Evolutionary conservation across 2,797 vertebrate species (phyloP), one percentile per base, ranked within the genome.

Genomic region (Mastacembelus armatus): DNA sequence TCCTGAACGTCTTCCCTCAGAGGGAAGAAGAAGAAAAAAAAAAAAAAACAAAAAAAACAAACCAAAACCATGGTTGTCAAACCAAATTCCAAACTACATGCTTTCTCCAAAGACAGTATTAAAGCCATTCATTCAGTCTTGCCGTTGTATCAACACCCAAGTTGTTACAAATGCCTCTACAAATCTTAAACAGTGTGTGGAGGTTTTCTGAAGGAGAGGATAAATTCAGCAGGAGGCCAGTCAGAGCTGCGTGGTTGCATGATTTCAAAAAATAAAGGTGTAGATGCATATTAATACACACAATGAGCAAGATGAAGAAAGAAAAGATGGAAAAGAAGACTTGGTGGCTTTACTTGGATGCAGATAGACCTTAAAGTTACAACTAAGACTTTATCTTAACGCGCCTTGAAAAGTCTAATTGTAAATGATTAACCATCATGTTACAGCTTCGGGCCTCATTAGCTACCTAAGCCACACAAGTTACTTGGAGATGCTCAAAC

Each of bases 261-360:
- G 57, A 51, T 30, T 61, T 36, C 2, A 39, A 56, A 66, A n/a
- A 82, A 58, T 62, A 32, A 64, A 65, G 21, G 39, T 62, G 45
- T 16, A 58, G 60, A 70, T 85, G 71, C 63, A 82, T 83, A 81
- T 81, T 83, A 57, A 85, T 38, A 54, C 39, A 40, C n/a, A 59
- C 16, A 71, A 50, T 16, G 43, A 39, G 59, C 69, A n/a, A n/a
- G n/a, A n/a, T n/a, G 76, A 47, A 22, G 27, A 51, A 39, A 14
- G 40, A 51, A 65, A n/a, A 16, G 15, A 35, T 22, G 62, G n/a
- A 70, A 72, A 68, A 68, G 12, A 36, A 52, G 38, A 10, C 45
- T 50, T 51, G 3, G 7, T 21, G 36, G 59, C 18, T 42, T 32
- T 64, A 42, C 49, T 2, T 0, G 18, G 14, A 16, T 5, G 45